Evolutionary conservation across 35 echinoderm and acorn worm species (phyloP).

Genomic region (Chiridota heheva): DNA sequence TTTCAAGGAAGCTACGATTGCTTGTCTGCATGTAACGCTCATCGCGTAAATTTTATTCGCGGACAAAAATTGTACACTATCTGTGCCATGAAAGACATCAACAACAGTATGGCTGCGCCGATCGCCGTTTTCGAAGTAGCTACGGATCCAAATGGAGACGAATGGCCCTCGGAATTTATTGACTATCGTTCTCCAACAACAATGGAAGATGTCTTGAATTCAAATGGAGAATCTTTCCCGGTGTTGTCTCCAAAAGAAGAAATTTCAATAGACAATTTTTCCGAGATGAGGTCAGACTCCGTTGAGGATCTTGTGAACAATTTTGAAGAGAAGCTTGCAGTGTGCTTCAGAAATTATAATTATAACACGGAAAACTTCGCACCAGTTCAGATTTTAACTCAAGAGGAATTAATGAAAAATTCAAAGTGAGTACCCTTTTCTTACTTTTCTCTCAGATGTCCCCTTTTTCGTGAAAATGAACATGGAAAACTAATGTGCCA

Average conservation of each 20-base stretch:
- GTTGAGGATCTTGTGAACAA: conserved; percentile 99
- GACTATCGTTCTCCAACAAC: conserved; percentile 85
- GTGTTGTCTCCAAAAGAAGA: conserved; percentile 91
- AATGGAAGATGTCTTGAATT: conserved; percentile 85
- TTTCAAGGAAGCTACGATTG: no score
- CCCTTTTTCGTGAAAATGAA: no score
- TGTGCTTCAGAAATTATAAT: conserved; percentile 98
- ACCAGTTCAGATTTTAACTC: conserved; percentile 92
- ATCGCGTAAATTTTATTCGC: no score
- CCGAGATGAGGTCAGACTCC: conserved; percentile 85
- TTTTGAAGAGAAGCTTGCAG: conserved; percentile 97
- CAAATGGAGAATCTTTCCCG: conserved; percentile 78
- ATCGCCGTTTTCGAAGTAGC: conserved; percentile 94
- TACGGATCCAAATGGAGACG: conserved; percentile 79
- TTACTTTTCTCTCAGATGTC: not conserved
- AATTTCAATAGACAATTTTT: conserved; percentile 98
- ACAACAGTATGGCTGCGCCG: conserved; percentile 89
- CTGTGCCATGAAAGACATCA: no score
- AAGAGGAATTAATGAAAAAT: conserved; percentile 99
- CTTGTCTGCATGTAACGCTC: no score
- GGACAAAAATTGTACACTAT: no score
- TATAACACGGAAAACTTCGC: conserved; percentile 90
- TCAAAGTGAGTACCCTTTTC: conserved; percentile 87
- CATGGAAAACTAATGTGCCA: no score
- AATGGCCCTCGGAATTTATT: conserved; percentile 98